Evolutionary conservation across 2,113 vertebrate species (phyloP).

Genomic region (Myrmophylax atrothorax): DNA sequence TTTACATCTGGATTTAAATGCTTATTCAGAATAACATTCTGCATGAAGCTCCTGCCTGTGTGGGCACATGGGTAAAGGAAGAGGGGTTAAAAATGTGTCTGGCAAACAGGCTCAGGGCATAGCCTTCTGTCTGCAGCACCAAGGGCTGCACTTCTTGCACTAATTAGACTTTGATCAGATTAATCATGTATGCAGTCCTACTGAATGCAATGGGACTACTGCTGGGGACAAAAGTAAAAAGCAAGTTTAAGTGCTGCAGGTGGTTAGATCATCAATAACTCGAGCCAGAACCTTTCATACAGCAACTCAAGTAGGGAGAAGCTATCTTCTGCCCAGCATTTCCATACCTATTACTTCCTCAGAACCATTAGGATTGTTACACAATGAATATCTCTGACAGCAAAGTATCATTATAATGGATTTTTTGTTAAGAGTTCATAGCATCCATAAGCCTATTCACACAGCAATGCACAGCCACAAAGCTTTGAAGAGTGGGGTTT

Average conservation of each 20-base stretch:
- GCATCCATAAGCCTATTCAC: conserved; percentile 60
- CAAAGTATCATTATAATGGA: conserved; percentile 56
- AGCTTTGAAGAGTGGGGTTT: conserved; percentile 58
- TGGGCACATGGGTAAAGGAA: background rate
- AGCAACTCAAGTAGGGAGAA: conserved; percentile 35
- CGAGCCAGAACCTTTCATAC: conserved; percentile 16
- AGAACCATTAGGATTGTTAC: conserved; percentile 62
- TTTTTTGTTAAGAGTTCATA: conserved; percentile 61
- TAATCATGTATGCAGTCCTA: conserved; percentile 25
- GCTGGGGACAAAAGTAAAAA: conserved; percentile 42
- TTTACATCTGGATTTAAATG: background rate
- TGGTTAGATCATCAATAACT: conserved; percentile 15
- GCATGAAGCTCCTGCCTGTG: background rate
- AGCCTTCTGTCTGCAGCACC: background rate
- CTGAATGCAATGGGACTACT: conserved; percentile 30
- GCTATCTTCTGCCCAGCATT: conserved; percentile 20
- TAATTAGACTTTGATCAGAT: conserved; percentile 52
- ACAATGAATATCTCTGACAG: conserved; percentile 50
- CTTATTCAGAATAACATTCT: background rate
- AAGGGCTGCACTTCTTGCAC: background rate
- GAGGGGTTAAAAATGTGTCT: background rate
- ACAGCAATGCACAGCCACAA: conserved; percentile 12
- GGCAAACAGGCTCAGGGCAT: background rate
- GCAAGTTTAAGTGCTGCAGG: conserved; percentile 40
- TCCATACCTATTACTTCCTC: conserved; percentile 54